These are phyloP conservation scores for Agrotis clavis DNA, from an alignment of 2,888 invertebrate genomes.

Conservation along the genomic window DNA sequence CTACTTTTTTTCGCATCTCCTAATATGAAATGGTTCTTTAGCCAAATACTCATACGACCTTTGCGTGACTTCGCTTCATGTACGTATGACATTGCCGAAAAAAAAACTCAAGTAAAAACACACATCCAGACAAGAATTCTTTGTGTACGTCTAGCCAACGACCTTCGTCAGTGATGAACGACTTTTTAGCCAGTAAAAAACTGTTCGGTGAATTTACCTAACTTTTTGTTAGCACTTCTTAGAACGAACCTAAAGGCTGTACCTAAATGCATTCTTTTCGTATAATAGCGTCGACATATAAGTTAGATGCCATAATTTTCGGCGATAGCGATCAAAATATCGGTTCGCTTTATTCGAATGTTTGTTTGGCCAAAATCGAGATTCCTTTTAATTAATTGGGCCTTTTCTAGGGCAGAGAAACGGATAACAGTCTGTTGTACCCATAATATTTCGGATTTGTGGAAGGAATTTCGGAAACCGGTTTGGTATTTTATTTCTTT, in stretches of 20 bases:
- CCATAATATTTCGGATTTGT: conserved; percentile 22
- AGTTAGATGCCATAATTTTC: conserved; percentile 86
- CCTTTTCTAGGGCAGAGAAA: conserved; percentile 72
- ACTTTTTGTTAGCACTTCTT: conserved; percentile 87
- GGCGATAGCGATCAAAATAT: conserved; percentile 76
- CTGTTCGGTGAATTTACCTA: conserved; percentile 90
- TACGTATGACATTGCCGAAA: conserved; percentile 87
- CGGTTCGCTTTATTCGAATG: conserved; percentile 71
- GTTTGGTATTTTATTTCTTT: conserved; percentile 26
- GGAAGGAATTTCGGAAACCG: conserved; percentile 52
- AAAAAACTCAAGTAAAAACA: conserved; percentile 85
- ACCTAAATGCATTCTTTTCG: conserved; percentile 78
- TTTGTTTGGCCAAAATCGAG: conserved; percentile 57
- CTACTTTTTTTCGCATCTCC: conserved; percentile 76
- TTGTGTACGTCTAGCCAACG: conserved; percentile 88
- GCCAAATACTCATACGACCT: conserved; percentile 85
- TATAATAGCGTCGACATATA: conserved; percentile 82
- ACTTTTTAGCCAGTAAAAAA: conserved; percentile 86
- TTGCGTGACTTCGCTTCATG: conserved; percentile 84
- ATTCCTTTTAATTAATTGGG: conserved; percentile 76
- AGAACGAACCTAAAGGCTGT: conserved; percentile 79
- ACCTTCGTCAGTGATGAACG: conserved; percentile 88
- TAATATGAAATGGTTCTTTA: conserved; percentile 83
- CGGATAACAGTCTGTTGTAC: conserved; percentile 18
- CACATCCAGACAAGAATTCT: conserved; percentile 86